Base-by-base conservation (phyloP, 2,797 vertebrate species). In the Phalanger gymnotis region DNA sequence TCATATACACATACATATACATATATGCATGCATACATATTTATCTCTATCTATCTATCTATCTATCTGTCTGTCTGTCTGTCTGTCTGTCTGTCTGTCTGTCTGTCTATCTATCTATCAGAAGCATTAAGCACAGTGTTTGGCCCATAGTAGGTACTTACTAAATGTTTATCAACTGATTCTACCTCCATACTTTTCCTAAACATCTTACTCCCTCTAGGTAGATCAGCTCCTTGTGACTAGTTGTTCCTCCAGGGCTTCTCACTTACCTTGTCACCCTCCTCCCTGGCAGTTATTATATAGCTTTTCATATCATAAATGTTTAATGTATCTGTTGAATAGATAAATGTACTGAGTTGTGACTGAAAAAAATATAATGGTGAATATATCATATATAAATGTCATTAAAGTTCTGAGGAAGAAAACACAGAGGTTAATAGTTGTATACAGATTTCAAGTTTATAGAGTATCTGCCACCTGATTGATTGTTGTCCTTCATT, bases 41-140 rank as follows among this genome's bases (percentile, higher is more conserved):
- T n/a, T n/a, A n/a, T n/a, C n/a, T n/a, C n/a, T n/a, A n/a, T n/a
- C n/a, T n/a, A n/a, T n/a, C n/a, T n/a, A n/a, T n/a, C n/a, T n/a
- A n/a, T n/a, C n/a, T n/a, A n/a, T n/a, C n/a, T n/a, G n/a, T n/a
- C n/a, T n/a, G n/a, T n/a, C n/a, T n/a, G n/a, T n/a, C n/a, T n/a
- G n/a, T n/a, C n/a, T n/a, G n/a, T n/a, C n/a, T n/a, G n/a, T n/a
- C 34, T 16, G 0, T 19, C 61, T 73, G n/a, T 81, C 1, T 40
- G 13, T 66, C 19, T n/a, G n/a, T n/a, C 40, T 16, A 19, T 40
- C 6, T 40, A n/a, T 40, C 0, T 40, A 40, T 22, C n/a, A 19
- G 5, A 22, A 25, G 1, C 4, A 25, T 19, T 81, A 0, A 40
- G 3, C 10, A 40, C 19, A 47, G 6, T 47, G 9, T 2, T n/a